Evolutionary conservation across 2,888 invertebrate species (phyloP), one percentile per base, ranked within the genome.

Genomic region (Tetramorium bicarinatum): DNA sequence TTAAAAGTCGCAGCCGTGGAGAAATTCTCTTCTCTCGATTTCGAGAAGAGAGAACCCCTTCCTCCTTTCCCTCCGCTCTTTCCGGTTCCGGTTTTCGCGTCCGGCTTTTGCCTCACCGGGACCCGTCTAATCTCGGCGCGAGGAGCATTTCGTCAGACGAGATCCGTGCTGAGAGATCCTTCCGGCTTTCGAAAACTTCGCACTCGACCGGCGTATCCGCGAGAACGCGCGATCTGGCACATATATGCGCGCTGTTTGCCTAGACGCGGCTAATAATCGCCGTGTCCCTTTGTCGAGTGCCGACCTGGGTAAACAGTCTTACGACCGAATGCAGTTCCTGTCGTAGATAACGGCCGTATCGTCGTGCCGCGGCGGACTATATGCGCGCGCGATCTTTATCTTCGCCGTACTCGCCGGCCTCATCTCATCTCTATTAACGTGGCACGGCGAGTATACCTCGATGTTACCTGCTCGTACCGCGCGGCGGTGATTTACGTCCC

Each of bases 301-400:
- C 79, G 79, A 80, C 79, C 72, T 38, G 59, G 59, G 59, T 47
- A 80, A 80, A 80, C 71, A 72, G 59, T 72, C 71, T 80, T 80
- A 80, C 79, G 79, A 49, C 56, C 38, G 72, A 80, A 80, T 80
- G 79, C 79, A 80, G 49, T 80, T 80, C 79, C 79, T 80, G 79
- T 80, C 79, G 59, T 59, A 79, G 79, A 79, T 79, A 79, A 79
- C 79, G 49, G 47, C 6, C 47, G 74, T n/a, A 4, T 0, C 52
- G 75, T 3, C 75, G 34, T 41, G 29, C 21, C 47, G 44, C 34
- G 44, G n/a, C 4, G 67, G 49, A 79, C 71, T 79, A 71, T n/a
- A 59, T 47, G 15, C 56, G 66, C 69, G 44, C 47, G 77, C 41
- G 77, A 77, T 77, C 67, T 49, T 77, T 77, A 77, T 77, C 77